Evolutionary conservation across 1,140 invertebrate species (phyloP).

Genomic region (Aphidius ervi): DNA sequence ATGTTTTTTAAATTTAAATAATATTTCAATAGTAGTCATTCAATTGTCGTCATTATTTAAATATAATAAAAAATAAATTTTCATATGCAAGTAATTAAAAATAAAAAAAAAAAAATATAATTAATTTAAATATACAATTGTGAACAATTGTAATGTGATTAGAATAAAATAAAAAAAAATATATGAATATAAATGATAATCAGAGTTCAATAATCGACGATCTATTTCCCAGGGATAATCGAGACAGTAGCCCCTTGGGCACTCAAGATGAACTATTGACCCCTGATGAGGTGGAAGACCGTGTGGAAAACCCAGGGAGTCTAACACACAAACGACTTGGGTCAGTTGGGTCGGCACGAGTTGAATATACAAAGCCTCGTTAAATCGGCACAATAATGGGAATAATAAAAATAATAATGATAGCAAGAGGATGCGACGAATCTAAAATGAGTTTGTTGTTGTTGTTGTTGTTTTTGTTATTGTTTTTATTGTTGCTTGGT

Average conservation of each 20-base stretch:
- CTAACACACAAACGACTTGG: constrained; percentile 15
- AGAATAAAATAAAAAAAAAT: too few species aligned
- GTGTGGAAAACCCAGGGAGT: constrained; percentile 24
- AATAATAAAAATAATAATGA: constrained; percentile 25
- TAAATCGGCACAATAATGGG: constrained; percentile 29
- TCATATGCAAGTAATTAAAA: too few species aligned
- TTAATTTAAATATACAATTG: too few species aligned
- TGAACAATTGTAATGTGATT: too few species aligned
- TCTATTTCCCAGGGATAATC: constrained; percentile 21
- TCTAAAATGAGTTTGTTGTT: too few species aligned
- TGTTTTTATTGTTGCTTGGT: too few species aligned
- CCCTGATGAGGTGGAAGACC: constrained; percentile 11
- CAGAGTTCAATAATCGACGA: constrained; percentile 7
- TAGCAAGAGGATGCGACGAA: constrained; percentile 4
- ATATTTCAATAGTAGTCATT: too few species aligned
- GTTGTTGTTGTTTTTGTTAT: too few species aligned
- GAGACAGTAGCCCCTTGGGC: constrained; percentile 6
- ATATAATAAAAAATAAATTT: too few species aligned
- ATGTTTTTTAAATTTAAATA: too few species aligned
- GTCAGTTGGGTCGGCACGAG: constrained; percentile 26
- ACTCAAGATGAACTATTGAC: constrained; percentile 14
- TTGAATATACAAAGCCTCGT: constrained; percentile 32
- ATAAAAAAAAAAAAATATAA: too few species aligned
- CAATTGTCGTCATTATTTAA: too few species aligned
- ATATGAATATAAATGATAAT: constrained; percentile 1